Evolutionary conservation across 92 coral and sea anemone genomes (phyloP).

Genomic region (Palythoa caribaeorum): DNA sequence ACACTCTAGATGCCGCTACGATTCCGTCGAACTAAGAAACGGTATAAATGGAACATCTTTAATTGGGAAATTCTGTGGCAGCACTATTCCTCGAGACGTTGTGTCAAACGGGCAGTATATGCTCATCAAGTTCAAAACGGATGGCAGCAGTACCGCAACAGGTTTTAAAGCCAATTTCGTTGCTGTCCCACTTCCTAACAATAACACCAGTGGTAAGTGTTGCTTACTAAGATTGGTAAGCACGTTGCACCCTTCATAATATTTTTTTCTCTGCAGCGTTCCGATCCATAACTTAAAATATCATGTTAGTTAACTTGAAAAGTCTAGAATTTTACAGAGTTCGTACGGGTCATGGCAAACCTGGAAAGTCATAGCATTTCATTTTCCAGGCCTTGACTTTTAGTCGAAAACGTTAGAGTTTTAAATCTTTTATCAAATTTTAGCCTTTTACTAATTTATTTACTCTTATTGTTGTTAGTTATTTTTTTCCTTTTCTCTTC

Average conservation of each 20-base stretch:
- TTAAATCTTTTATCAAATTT: no score
- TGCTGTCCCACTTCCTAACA: not conserved
- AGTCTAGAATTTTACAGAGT: no score
- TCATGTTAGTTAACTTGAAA: no score
- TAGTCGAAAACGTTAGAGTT: no score
- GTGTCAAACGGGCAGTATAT: not conserved
- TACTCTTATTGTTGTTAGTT: not conserved
- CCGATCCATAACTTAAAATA: no score
- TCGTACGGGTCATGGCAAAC: no score
- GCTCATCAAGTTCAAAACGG: not conserved
- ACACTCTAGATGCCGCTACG: not conserved
- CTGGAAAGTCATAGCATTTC: no score
- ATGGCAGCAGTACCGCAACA: not conserved
- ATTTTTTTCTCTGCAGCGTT: not conserved
- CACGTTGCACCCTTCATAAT: not conserved
- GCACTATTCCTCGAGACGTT: not conserved
- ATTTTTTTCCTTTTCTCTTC: not conserved
- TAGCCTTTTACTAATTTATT: not conserved
- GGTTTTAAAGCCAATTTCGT: constrained; percentile 13
- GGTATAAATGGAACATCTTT: not conserved
- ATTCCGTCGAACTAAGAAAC: not conserved
- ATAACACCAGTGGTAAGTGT: not conserved
- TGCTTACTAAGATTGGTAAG: not conserved
- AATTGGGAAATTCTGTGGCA: constrained; percentile 23
- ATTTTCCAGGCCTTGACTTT: no score